These are phyloP conservation scores for Temnothorax unifasciatus DNA, from an alignment of 2,888 invertebrate genomes.

Conservation along the genomic window DNA sequence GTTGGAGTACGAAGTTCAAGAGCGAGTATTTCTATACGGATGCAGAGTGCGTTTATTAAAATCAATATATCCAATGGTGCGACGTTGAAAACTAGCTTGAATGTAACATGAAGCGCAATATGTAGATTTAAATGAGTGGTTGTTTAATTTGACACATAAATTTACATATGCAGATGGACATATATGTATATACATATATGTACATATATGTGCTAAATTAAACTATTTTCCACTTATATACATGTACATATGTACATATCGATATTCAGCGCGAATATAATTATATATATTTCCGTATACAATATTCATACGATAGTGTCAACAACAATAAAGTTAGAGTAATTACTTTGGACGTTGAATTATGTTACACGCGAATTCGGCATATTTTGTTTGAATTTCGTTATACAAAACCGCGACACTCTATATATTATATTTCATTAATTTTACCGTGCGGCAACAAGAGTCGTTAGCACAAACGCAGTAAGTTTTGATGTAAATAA, in stretches of 20 bases:
- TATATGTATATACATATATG: not conserved
- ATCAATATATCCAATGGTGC: slow-evolving; percentile 3
- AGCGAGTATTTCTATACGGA: slow-evolving; percentile 56
- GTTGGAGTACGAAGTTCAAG: slow-evolving; percentile 54
- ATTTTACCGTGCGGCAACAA: not conserved
- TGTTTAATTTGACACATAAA: slow-evolving; percentile 10
- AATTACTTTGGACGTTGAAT: slow-evolving; percentile 17
- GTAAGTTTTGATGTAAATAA: not conserved
- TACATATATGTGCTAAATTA: not conserved
- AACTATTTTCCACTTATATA: not conserved
- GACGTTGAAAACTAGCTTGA: not conserved
- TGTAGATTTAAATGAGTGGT: not conserved
- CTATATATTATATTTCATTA: slow-evolving; percentile 34
- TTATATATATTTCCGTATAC: not conserved
- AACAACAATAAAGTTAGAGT: slow-evolving; percentile 21
- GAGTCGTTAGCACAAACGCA: not conserved
- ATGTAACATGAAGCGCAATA: not conserved
- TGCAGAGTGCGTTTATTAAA: slow-evolving; percentile 2
- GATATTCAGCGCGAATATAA: not conserved
- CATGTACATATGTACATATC: not conserved
- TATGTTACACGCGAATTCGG: not conserved
- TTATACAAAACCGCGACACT: not conserved
- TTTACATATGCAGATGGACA: not conserved
- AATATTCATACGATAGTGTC: slow-evolving; percentile 1
- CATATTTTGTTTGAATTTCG: not conserved